A percentile compares a stretch with the other conserved stretches of the same genome.
phyloP scores from a whole-genome alignment of 2,113 vertebrate genomes.

The Muscicapa adusta region DNA sequence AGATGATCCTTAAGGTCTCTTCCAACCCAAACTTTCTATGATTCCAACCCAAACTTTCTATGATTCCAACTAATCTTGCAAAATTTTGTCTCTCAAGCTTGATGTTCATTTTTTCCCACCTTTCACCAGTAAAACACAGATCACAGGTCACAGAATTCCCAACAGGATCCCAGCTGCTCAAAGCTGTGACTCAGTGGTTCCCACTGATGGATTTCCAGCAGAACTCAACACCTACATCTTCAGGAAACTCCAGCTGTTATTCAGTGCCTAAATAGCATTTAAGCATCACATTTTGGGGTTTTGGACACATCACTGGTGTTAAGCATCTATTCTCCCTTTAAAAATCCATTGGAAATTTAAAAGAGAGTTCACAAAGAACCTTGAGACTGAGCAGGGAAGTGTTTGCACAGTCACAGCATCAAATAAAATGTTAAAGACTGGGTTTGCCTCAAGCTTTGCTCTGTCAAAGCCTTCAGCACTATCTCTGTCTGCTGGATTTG shows the following conservation, averaged over 20 bases:
- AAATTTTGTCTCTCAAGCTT: not conserved
- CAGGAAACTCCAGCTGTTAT: not conserved
- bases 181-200: not conserved
- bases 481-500: not conserved
- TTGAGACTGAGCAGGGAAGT: not conserved
- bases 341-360: not conserved
- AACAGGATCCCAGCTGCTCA: not conserved
- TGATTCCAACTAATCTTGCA: not conserved
- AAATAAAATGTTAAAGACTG: not conserved
- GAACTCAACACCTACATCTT: not conserved
- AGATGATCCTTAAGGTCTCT: not conserved
- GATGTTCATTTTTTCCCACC: not conserved
- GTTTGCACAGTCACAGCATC: not conserved
- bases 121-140: not conserved
- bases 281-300: not conserved
- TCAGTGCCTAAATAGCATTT: not conserved
- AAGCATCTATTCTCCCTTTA: too few species aligned
- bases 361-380: fast-evolving
- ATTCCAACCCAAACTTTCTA: not conserved
- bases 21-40: not conserved
- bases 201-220: not conserved
- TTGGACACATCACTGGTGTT: not conserved
- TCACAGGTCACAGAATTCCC: not conserved
- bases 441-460: not conserved
- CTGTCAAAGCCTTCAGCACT: not conserved